These are phyloP conservation scores for Trachymyrmex septentrionalis DNA, from an alignment of 1,140 invertebrate genomes.

Conservation along the genomic window DNA sequence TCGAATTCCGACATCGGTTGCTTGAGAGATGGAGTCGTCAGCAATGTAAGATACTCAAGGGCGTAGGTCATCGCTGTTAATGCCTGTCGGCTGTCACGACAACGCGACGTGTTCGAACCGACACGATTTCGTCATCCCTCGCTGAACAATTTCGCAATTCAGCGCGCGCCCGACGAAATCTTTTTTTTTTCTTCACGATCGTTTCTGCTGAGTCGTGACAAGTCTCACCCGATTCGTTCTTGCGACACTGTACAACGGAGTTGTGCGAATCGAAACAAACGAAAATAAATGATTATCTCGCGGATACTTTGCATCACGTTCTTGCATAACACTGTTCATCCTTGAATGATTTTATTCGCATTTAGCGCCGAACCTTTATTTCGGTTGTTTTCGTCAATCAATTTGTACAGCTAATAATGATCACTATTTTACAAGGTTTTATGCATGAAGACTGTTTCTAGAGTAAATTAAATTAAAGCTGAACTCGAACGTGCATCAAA, in stretches of 20 bases:
- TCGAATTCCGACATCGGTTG: conserved; percentile 41
- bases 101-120: conserved; percentile 52
- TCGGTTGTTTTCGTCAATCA: conserved; percentile 1
- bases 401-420: background rate
- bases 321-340: background rate
- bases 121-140: conserved; percentile 69
- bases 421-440: too few species aligned
- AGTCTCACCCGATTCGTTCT: conserved; percentile 58
- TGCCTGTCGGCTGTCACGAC: conserved; percentile 66
- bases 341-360: background rate
- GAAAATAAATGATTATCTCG: conserved; percentile 54
- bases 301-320: background rate
- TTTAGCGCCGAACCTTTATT: background rate
- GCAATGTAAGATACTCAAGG: conserved; percentile 51
- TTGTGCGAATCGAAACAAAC: conserved; percentile 22
- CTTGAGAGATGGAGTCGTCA: conserved; percentile 46
- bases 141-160: conserved; percentile 66
- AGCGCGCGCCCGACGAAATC: conserved; percentile 46
- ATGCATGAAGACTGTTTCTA: too few species aligned
- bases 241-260: conserved; percentile 56
- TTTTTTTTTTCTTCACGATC: conserved; percentile 39
- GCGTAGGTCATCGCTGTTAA: conserved; percentile 67
- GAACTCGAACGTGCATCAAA: too few species aligned
- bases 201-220: conserved; percentile 72
- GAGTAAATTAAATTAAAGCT: too few species aligned